Percentiles rank a stretch among this genome's conserved stretches.
Conservation (phyloP, 2,888 invertebrate species). For the Lasioglossum vierecki region DNA sequence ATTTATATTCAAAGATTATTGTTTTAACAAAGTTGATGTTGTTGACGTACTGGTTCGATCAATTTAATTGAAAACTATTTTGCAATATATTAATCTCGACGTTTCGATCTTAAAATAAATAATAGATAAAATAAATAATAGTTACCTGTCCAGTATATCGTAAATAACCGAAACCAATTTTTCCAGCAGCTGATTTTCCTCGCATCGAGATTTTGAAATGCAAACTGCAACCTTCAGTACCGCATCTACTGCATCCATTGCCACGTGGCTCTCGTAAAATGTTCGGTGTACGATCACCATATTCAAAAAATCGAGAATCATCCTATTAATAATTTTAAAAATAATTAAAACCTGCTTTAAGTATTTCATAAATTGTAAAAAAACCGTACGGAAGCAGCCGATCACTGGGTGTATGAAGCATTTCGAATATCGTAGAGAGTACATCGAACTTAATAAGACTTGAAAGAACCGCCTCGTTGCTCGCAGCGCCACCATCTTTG, state of each 20-base stretch:
- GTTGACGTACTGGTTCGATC: no score
- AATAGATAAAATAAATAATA: no score
- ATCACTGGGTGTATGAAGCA: slow-evolving; percentile 46
- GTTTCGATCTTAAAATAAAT: no score
- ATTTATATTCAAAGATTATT: no score
- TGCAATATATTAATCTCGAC: no score
- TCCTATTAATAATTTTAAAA: slow-evolving; percentile 27
- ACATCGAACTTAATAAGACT: slow-evolving; percentile 62
- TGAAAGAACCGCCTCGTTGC: slow-evolving; percentile 26
- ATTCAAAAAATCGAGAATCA: slow-evolving; percentile 53
- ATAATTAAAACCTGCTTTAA: not conserved
- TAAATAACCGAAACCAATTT: slow-evolving; percentile 34
- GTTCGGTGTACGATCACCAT: slow-evolving; percentile 41
- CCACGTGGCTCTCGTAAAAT: slow-evolving; percentile 65
- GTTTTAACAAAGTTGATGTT: no score
- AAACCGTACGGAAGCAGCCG: slow-evolving; percentile 45
- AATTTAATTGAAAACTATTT: no score
- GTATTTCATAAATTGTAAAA: not conserved
- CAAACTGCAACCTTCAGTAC: slow-evolving; percentile 63
- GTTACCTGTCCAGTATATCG: slow-evolving; percentile 58
- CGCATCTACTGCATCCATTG: slow-evolving; percentile 50
- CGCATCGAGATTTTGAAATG: slow-evolving; percentile 35
- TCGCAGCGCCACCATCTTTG: not conserved
- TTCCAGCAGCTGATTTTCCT: slow-evolving; percentile 33
- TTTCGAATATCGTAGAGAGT: slow-evolving; percentile 51